Percentiles rank a stretch among this genome's conserved stretches.
Conservation (phyloP, 1,140 invertebrate species). For the Drosophila insularis region DNA sequence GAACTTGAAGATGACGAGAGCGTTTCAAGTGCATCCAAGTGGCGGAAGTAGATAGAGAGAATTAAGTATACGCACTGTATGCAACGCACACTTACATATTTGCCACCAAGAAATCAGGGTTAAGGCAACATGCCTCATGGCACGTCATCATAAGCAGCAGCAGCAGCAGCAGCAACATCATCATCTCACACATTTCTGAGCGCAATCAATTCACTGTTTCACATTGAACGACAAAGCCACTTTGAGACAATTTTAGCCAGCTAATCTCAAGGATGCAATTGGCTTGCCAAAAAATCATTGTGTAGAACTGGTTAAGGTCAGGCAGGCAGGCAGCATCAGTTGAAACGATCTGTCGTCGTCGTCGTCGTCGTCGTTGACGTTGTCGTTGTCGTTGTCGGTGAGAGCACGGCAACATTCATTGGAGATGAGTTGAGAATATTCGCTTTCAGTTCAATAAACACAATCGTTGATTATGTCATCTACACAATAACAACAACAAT, state of each 20-base stretch:
- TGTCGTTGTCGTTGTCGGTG: too few relatives aligned
- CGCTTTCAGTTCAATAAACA: slow-evolving; percentile 12
- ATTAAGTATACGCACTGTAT: slow-evolving; percentile 60
- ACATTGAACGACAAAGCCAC: slow-evolving; percentile 47
- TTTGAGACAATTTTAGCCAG: slow-evolving; percentile 67
- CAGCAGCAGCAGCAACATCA: slow-evolving; percentile 8
- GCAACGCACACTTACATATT: slow-evolving; percentile 39
- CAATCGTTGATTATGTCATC: slow-evolving; percentile 18
- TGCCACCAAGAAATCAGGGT: slow-evolving; percentile 40
- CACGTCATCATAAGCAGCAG: slow-evolving; percentile 53
- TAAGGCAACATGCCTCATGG: slow-evolving; percentile 61
- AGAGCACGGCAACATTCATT: slow-evolving; percentile 22
- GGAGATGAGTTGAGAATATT: slow-evolving; percentile 10
- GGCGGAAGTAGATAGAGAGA: slow-evolving; percentile 54
- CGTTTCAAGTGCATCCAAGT: slow-evolving; percentile 49
- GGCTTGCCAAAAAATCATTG: slow-evolving; percentile 55
- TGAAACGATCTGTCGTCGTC: not conserved
- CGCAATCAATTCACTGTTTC: slow-evolving; percentile 21
- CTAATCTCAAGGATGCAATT: slow-evolving; percentile 55
- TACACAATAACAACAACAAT: not conserved
- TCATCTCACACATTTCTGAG: slow-evolving; percentile 9
- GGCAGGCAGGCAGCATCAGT: slow-evolving; percentile 3
- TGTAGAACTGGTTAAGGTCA: slow-evolving; percentile 63
- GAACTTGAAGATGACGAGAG: slow-evolving; percentile 67
- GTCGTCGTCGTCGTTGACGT: too few relatives aligned